A percentile compares a stretch with the other conserved stretches of the same genome.
Evolutionary conservation across 2,113 vertebrate species (phyloP).

Genomic region (Erythrolamprus reginae): DNA sequence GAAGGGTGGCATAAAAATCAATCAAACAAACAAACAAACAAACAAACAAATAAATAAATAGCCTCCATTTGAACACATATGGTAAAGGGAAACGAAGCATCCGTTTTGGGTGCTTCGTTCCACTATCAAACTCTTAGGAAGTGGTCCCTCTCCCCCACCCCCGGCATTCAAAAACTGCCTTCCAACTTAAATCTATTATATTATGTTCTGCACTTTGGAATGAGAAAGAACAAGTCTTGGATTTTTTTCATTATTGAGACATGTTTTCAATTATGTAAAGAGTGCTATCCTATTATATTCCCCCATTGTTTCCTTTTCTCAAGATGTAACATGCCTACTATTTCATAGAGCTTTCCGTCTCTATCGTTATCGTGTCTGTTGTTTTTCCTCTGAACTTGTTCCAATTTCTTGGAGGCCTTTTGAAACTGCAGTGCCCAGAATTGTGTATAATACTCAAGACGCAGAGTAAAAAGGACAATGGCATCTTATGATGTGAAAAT

Average conservation of each 20-base stretch:
- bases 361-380: neutral
- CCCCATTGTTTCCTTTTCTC: neutral
- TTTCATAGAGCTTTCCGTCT: neutral
- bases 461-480: neutral
- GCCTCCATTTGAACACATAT: neutral
- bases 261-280: neutral
- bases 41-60: too few species aligned
- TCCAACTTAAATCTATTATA: neutral
- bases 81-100: neutral
- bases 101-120: neutral
- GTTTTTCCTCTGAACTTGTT: neutral
- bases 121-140: neutral
- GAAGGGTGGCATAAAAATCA: too few species aligned
- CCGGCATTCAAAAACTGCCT: neutral
- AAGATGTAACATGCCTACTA: neutral
- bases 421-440: neutral
- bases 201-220: neutral
- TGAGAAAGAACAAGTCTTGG: neutral
- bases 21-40: too few species aligned
- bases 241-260: neutral
- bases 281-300: neutral
- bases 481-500: neutral
- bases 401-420: neutral
- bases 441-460: neutral
- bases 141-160: accelerated